A percentile compares a stretch with the other conserved stretches of the same genome.
phyloP scores from a whole-genome alignment of 1,140 invertebrate species.

The Telenomus remus region DNA sequence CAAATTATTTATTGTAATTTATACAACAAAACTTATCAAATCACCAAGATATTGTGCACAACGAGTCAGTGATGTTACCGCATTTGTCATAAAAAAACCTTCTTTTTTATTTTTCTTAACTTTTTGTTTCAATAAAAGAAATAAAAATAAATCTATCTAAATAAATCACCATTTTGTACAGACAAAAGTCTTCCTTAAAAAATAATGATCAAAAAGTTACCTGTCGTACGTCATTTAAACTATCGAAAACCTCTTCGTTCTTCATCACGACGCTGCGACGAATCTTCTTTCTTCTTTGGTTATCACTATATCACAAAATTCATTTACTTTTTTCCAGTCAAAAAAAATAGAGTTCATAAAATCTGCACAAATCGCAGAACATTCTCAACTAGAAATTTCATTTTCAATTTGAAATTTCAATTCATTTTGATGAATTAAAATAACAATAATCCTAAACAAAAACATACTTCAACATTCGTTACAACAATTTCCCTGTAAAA shows the following conservation, averaged over 20 bases:
- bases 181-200: constrained; percentile 2
- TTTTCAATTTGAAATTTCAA: too few species aligned
- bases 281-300: constrained; percentile 13
- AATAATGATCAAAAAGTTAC: constrained; percentile 28
- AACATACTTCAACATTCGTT: too few species aligned
- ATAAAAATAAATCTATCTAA: constrained; percentile 9
- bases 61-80: constrained; percentile 1
- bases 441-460: too few species aligned
- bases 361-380: not conserved
- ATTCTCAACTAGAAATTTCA: not conserved
- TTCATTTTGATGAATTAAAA: too few species aligned
- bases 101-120: constrained; percentile 1
- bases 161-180: too few species aligned
- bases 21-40: constrained; percentile 12
- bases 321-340: not conserved
- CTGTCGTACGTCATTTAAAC: constrained; percentile 27
- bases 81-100: constrained; percentile 1
- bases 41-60: constrained; percentile 1
- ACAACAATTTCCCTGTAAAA: too few species aligned
- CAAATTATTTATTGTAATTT: constrained; percentile 33
- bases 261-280: constrained; percentile 19
- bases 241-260: constrained; percentile 30
- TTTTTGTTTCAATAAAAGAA: not conserved
- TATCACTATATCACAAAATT: constrained; percentile 27
- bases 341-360: not conserved